Conservation (phyloP, 2,113 vertebrate species). For the Mobula birostris region DNA sequence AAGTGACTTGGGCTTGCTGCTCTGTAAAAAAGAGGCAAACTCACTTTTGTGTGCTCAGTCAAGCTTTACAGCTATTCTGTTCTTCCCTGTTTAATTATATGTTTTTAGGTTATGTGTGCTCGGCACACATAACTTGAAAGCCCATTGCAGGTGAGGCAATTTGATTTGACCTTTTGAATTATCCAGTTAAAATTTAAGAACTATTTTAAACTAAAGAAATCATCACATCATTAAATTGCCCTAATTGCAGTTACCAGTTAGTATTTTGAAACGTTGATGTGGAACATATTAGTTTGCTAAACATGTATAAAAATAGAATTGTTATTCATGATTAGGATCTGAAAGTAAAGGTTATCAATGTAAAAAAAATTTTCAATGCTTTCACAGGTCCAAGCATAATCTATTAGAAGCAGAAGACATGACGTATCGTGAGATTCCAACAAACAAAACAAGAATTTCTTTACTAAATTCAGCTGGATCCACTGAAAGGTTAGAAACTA, state of each 20-base stretch:
- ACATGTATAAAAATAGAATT: not conserved
- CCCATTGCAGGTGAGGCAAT: not conserved
- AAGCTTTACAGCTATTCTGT: not conserved
- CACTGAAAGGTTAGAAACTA: slow-evolving; percentile 16
- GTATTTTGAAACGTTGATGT: not conserved
- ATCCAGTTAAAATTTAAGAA: not conserved
- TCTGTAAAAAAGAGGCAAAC: not conserved
- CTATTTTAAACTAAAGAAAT: not conserved
- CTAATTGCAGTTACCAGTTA: not conserved
- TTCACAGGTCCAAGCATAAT: slow-evolving; percentile 12
- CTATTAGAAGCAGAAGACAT: not conserved
- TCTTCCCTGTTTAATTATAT: not conserved
- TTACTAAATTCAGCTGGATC: not conserved
- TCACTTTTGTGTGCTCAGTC: not conserved
- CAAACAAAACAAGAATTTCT: not conserved
- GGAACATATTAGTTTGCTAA: not conserved
- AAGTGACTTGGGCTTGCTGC: not conserved
- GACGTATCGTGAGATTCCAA: not conserved
- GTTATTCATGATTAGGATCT: not conserved
- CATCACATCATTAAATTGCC: not conserved
- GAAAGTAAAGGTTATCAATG: not conserved
- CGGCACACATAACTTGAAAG: not conserved
- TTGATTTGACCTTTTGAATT: not conserved
- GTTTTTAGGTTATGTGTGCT: not conserved
- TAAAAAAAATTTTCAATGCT: not conserved